A percentile compares a stretch with the other conserved stretches of the same genome.
Conservation (phyloP, 2,797 vertebrate species). For the Myiotriccus ornatus region DNA sequence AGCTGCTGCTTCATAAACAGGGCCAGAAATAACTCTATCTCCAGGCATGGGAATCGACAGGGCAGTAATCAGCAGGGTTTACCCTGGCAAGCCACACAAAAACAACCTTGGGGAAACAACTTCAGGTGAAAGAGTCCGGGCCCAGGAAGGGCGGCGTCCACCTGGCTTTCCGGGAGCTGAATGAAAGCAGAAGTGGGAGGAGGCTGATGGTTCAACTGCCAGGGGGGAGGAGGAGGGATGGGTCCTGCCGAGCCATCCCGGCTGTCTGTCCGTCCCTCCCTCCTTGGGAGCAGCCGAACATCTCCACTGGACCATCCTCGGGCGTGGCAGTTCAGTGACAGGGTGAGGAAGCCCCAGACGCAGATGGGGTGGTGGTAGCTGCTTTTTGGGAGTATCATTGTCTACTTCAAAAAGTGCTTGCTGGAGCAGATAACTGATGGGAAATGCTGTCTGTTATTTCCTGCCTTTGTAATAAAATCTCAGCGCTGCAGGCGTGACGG, state of each 20-base stretch:
- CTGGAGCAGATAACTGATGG: background rate
- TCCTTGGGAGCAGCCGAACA: accelerated
- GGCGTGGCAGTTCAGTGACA: accelerated
- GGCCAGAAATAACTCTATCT: background rate
- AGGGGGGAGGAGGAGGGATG: accelerated
- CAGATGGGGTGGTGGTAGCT: too few species aligned
- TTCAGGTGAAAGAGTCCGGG: background rate
- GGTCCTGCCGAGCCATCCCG: background rate
- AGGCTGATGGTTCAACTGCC: background rate
- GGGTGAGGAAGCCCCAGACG: accelerated
- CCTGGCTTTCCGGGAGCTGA: background rate
- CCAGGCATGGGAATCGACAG: background rate
- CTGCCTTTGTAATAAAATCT: background rate
- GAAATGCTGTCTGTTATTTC: background rate
- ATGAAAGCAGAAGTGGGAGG: background rate
- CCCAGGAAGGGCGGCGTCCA: background rate
- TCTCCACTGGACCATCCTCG: accelerated
- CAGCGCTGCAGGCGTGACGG: accelerated
- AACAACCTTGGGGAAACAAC: background rate
- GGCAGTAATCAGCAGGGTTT: background rate
- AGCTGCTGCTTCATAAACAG: background rate
- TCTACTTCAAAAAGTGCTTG: background rate
- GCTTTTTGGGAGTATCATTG: background rate
- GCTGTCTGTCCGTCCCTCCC: background rate
- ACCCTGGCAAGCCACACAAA: background rate